Percentiles rank a stretch among this genome's conserved stretches.
Conservation (phyloP, 2,888 invertebrate species). For the Omphaloscelis lunosa region DNA sequence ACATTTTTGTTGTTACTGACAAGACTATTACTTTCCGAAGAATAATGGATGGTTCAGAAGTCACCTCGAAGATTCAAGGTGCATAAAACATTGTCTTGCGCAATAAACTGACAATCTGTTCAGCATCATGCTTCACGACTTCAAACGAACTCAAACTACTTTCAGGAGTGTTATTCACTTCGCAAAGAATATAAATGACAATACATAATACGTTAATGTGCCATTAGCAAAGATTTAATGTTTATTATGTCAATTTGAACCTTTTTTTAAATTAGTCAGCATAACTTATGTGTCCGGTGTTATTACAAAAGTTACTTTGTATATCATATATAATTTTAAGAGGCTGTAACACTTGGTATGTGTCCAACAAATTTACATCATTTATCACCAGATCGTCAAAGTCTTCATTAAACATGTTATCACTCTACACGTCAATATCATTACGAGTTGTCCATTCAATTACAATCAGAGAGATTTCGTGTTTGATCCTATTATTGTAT, state of each 20-base stretch:
- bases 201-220: slow-evolving; percentile 62
- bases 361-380: slow-evolving; percentile 62
- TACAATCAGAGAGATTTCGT: slow-evolving; percentile 67
- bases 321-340: slow-evolving; percentile 58
- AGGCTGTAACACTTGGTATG: slow-evolving; percentile 56
- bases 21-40: slow-evolving; percentile 23
- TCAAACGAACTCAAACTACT: slow-evolving; percentile 49
- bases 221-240: slow-evolving; percentile 62
- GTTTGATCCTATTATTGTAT: slow-evolving; percentile 70
- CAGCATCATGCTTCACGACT: slow-evolving; percentile 33
- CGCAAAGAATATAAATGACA: slow-evolving; percentile 62
- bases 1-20: slow-evolving; percentile 23
- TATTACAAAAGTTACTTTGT: slow-evolving; percentile 58
- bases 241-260: slow-evolving; percentile 55
- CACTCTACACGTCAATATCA: slow-evolving; percentile 67
- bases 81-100: slow-evolving; percentile 12
- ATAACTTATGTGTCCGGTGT: slow-evolving; percentile 55
- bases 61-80: slow-evolving; percentile 7
- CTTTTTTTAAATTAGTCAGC: slow-evolving; percentile 58
- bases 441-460: slow-evolving; percentile 67
- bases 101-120: slow-evolving; percentile 31
- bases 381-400: slow-evolving; percentile 66
- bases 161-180: slow-evolving; percentile 48
- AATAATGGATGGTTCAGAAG: neutral
- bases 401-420: slow-evolving; percentile 65